Conservation (phyloP, 2,888 invertebrate species). For the Agrenia bidenticulata region DNA sequence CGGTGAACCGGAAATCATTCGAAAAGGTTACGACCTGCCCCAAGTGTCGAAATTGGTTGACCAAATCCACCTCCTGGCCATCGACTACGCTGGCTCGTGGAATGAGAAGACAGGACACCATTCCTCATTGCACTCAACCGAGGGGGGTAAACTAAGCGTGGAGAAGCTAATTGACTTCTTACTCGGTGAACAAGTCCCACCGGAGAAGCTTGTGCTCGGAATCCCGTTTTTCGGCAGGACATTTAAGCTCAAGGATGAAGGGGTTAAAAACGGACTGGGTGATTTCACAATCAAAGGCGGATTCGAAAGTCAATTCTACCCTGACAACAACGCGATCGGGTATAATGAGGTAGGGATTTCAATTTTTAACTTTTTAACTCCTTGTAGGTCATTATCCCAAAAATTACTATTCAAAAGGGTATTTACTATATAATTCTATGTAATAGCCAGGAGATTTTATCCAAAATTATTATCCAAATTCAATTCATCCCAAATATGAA, state of each 20-base stretch:
- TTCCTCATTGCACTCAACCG: constrained; percentile 4
- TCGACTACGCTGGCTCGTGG: not conserved
- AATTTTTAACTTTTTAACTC: not conserved
- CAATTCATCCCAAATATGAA: too few species aligned
- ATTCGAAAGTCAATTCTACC: constrained; percentile 2
- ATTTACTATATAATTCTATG: too few species aligned
- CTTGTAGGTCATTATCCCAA: not conserved
- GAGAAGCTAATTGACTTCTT: constrained; percentile 8
- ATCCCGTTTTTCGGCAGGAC: constrained; percentile 27
- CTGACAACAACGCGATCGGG: not conserved
- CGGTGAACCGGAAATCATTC: not conserved
- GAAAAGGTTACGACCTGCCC: not conserved
- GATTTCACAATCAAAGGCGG: constrained; percentile 11
- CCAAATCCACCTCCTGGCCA: not conserved
- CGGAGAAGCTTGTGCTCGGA: constrained; percentile 26
- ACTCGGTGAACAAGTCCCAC: constrained; percentile 14
- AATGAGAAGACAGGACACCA: constrained; percentile 18
- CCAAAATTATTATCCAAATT: too few species aligned
- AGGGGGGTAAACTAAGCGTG: constrained; percentile 1
- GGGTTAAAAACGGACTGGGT: constrained; percentile 8
- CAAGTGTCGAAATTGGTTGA: not conserved
- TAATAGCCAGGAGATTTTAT: too few species aligned
- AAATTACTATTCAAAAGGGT: too few species aligned
- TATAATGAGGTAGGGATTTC: constrained; percentile 25
- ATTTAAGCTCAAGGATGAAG: constrained; percentile 15